Base-by-base conservation (phyloP, 2,888 invertebrate species). In the Trichopria drosophilae region DNA sequence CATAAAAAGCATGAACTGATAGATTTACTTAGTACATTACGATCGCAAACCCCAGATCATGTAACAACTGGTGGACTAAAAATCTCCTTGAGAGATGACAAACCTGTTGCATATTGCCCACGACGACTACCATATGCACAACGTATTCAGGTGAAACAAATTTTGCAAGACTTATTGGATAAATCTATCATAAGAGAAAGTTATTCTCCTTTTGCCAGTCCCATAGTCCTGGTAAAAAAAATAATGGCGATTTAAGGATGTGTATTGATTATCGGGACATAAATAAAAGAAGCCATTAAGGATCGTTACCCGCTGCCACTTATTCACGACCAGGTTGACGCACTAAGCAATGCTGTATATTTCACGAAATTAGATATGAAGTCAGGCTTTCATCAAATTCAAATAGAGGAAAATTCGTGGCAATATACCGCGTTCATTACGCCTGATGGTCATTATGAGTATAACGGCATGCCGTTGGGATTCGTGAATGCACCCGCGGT, bases 401-500 rank as follows among this genome's bases (percentile, higher is more conserved):
- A 47, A 6, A 16, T 50, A 1, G 24, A 28, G 6, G 20, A 41
- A n/a, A 20, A 51, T 3, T 24, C 42, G 2, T 35, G 19, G 2
- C 44, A 44, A 10, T 32, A 49, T n/a, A 39, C 34, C 1, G 69
- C 64, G 1, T 63, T 42, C 16, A 22, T 28, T 5, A 49, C 43
- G 7, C 49, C 49, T 2, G 36, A 43, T 12, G 49, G 49, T 3
- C 44, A 55, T 12, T 62, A 39, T 40, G 59, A 61, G 39, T 62
- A 51, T 40, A 23, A 58, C n/a, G 51, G 42, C 6, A 59, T 60
- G 58, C 64, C 61, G 26, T 64, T 63, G 41, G 54, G 61, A 3
- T 41, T 62, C 6, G 42, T 35, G 34, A 65, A 62, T 51, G 63
- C 52, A n/a, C 58, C 59, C 5, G 48, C 61, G 59, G 9, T 64